Percentiles rank a stretch among this genome's conserved stretches.
Evolutionary conservation across 2,888 invertebrate species (phyloP).

Genomic region (Xestia xanthographa): DNA sequence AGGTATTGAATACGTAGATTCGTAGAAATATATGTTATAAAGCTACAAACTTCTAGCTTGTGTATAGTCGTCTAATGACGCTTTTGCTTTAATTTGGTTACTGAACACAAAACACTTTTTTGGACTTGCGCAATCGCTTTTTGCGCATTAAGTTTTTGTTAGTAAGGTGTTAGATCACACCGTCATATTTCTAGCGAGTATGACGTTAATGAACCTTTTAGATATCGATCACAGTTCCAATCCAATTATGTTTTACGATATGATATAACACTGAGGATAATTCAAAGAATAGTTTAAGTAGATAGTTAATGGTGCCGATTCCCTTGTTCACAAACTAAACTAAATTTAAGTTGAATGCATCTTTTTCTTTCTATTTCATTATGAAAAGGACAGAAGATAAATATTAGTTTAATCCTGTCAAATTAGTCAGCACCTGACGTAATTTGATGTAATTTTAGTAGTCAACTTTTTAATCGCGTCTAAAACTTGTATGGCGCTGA

Average conservation of each 20-base stretch:
- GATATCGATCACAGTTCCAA: conserved; percentile 39
- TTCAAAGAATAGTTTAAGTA: neutral
- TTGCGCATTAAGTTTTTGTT: conserved; percentile 40
- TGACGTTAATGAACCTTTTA: conserved; percentile 10
- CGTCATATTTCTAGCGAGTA: neutral
- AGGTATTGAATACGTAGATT: neutral
- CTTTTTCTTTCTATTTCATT: no score
- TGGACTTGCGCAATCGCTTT: conserved; percentile 26
- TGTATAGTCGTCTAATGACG: neutral
- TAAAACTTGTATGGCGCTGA: no score
- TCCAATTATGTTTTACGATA: neutral
- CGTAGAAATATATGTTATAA: neutral
- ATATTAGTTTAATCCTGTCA: no score
- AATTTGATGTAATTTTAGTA: no score
- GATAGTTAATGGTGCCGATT: no score
- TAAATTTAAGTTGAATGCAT: no score
- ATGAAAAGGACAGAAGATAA: no score
- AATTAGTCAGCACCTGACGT: no score
- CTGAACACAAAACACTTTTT: conserved; percentile 20
- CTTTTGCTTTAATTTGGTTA: conserved; percentile 19
- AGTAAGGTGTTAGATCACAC: neutral
- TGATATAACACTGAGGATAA: neutral
- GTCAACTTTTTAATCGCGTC: no score
- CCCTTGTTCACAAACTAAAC: no score
- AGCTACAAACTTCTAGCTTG: neutral